phyloP scores from a whole-genome alignment of 2,797 vertebrate species.

The Urocyon cinereoargenteus region DNA sequence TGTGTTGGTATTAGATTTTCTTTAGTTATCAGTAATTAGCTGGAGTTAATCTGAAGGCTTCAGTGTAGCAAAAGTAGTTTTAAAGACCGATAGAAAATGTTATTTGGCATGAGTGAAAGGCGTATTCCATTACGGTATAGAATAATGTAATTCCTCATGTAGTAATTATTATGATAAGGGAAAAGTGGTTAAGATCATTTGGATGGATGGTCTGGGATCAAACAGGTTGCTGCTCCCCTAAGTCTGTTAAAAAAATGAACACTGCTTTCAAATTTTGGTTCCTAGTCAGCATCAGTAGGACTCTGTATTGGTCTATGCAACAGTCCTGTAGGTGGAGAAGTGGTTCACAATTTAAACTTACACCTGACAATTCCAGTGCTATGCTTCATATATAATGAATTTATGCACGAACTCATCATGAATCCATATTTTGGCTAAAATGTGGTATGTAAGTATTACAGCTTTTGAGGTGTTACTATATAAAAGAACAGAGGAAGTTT shows the following conservation, averaged over 20 bases:
- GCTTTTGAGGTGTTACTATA: background rate
- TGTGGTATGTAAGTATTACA: background rate
- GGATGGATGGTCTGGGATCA: background rate
- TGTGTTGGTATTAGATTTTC: constrained; percentile 13
- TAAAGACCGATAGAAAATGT: constrained; percentile 46
- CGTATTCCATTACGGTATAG: background rate
- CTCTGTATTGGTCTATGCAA: background rate
- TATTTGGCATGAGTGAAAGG: background rate
- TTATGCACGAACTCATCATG: background rate
- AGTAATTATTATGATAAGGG: background rate
- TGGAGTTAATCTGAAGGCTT: constrained; percentile 57
- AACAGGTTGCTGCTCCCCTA: background rate
- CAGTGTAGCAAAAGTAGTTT: constrained; percentile 17
- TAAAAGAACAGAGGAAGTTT: constrained; percentile 31
- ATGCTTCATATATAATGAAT: background rate
- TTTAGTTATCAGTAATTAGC: background rate
- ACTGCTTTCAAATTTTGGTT: background rate
- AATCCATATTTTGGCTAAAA: constrained; percentile 48
- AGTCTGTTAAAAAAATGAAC: background rate
- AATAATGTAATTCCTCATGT: background rate
- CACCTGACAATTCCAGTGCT: background rate
- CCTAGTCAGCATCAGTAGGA: background rate
- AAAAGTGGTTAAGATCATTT: background rate
- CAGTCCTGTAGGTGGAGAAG: constrained; percentile 47
- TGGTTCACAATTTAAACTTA: constrained; percentile 21